A percentile compares a stretch with the other conserved stretches of the same genome.
These are phyloP conservation scores for Busseola fusca DNA, from an alignment of 2,888 invertebrate genomes.

Conservation along the genomic window DNA sequence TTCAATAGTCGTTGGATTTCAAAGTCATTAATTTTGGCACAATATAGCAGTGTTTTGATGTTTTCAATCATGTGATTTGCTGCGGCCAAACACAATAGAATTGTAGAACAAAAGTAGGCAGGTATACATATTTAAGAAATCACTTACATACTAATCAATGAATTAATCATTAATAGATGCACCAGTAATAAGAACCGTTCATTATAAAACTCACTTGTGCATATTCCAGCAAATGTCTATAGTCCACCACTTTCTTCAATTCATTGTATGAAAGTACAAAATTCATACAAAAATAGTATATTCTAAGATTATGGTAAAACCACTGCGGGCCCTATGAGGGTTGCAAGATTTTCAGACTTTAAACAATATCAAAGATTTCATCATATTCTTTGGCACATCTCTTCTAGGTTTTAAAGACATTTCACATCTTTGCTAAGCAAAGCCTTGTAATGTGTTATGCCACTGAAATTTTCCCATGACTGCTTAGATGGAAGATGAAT, in stretches of 20 bases:
- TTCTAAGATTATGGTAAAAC: slow-evolving; percentile 28
- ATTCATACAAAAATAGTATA: slow-evolving; percentile 44
- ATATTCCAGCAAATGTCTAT: slow-evolving; percentile 9
- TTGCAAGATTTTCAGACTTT: slow-evolving; percentile 10
- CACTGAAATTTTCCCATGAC: slow-evolving; percentile 13
- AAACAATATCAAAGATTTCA: slow-evolving; percentile 33
- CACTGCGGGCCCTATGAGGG: slow-evolving; percentile 24
- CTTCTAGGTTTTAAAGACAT: not conserved
- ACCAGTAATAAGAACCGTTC: slow-evolving; percentile 25
- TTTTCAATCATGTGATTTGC: not conserved
- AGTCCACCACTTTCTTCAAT: slow-evolving; percentile 9
- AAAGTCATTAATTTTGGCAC: slow-evolving; percentile 33
- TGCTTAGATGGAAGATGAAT: not conserved
- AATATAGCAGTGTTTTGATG: slow-evolving; percentile 19
- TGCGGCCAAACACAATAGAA: not conserved
- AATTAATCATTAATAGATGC: slow-evolving; percentile 17
- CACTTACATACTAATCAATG: slow-evolving; percentile 1
- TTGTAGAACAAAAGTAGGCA: slow-evolving; percentile 31
- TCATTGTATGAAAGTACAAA: slow-evolving; percentile 47
- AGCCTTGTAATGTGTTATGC: slow-evolving; percentile 10
- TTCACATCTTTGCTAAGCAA: not conserved
- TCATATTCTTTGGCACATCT: slow-evolving; percentile 3
- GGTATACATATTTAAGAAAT: not conserved
- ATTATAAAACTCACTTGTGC: slow-evolving; percentile 20
- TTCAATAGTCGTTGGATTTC: slow-evolving; percentile 5